A percentile compares a stretch with the other conserved stretches of the same genome.
These are phyloP conservation scores for Potamilus streckersoni DNA, from an alignment of 1,140 invertebrate genomes.

Conservation along the genomic window DNA sequence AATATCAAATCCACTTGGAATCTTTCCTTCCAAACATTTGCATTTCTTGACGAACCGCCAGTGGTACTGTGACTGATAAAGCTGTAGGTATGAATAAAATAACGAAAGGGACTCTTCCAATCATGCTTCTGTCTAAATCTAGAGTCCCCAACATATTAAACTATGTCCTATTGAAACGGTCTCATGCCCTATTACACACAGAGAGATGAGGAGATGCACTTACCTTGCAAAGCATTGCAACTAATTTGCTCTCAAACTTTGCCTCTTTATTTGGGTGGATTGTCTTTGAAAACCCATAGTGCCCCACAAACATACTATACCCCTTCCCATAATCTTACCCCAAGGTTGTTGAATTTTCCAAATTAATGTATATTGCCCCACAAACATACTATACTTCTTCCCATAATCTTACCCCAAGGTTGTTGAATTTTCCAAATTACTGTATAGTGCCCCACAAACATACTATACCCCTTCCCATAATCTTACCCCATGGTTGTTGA, in stretches of 20 bases:
- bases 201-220: slow-evolving; percentile 2
- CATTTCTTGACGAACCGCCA: slow-evolving; percentile 1
- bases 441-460: no score
- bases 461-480: no score
- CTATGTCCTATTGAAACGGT: slow-evolving; percentile 10
- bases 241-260: slow-evolving; percentile 25
- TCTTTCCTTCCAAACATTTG: slow-evolving; percentile 14
- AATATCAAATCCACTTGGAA: slow-evolving; percentile 12
- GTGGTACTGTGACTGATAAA: slow-evolving; percentile 11
- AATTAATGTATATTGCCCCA: no score
- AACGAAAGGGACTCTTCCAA: slow-evolving; percentile 17
- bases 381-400: slow-evolving; percentile 14
- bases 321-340: background rate
- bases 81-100: slow-evolving; percentile 11
- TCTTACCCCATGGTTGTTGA: no score
- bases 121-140: background rate
- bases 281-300: slow-evolving; percentile 22
- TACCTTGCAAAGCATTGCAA: slow-evolving; percentile 20
- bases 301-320: slow-evolving; percentile 18
- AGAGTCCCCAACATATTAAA: slow-evolving; percentile 10
- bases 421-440: no score
- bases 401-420: no score
- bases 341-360: no score
- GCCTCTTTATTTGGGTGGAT: slow-evolving; percentile 27
- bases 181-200: background rate